These are phyloP conservation scores for Dione vanillae DNA, from an alignment of 2,888 invertebrate species.

Conservation along the genomic window DNA sequence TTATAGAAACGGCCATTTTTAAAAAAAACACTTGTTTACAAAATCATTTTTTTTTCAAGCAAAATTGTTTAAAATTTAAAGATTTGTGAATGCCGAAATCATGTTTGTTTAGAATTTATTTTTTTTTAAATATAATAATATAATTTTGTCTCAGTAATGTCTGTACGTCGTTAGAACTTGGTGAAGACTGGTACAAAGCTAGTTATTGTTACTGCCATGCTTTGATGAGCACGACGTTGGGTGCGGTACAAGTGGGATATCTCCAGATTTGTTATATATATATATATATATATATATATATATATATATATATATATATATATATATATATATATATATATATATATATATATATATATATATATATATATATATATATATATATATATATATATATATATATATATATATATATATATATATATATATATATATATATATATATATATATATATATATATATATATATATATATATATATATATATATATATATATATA, in stretches of 20 bases:
- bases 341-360: too few relatives aligned
- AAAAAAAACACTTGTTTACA: constrained; percentile 23
- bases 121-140: constrained; percentile 31
- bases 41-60: not conserved
- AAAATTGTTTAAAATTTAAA: not conserved
- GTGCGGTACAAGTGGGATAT: constrained; percentile 62
- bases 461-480: too few relatives aligned
- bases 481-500: too few relatives aligned
- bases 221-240: constrained; percentile 72
- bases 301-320: too few relatives aligned
- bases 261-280: constrained; percentile 15
- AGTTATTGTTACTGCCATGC: constrained; percentile 80
- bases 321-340: too few relatives aligned
- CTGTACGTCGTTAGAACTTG: constrained; percentile 71
- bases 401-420: too few relatives aligned
- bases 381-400: not conserved
- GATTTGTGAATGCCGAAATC: not conserved
- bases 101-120: not conserved
- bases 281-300: too few relatives aligned
- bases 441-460: too few relatives aligned
- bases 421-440: too few relatives aligned
- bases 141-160: constrained; percentile 61
- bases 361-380: too few relatives aligned
- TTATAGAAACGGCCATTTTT: constrained; percentile 61
- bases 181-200: constrained; percentile 76